Conservation (phyloP, 2,888 invertebrate genomes). For the Lepeophtheirus nordmannii region DNA sequence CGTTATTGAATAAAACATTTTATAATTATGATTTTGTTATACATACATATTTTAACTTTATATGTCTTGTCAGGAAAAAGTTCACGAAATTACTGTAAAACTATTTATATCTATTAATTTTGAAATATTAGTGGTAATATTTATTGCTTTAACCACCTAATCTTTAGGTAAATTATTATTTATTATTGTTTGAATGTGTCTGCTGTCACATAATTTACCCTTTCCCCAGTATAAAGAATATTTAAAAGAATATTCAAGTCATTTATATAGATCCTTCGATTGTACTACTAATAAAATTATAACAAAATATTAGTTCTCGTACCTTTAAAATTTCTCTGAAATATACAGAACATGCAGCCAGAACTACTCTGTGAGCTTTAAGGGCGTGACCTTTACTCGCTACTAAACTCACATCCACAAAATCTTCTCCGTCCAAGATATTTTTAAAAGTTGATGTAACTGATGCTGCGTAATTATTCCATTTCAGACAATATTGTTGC, state of each 20-base stretch:
- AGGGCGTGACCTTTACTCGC: constrained; percentile 19
- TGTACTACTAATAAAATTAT: too few relatives aligned
- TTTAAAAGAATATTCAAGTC: not conserved
- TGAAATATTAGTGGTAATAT: not conserved
- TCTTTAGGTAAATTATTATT: not conserved
- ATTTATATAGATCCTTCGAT: too few relatives aligned
- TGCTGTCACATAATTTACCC: not conserved
- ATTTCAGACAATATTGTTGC: constrained; percentile 23
- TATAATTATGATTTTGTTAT: too few relatives aligned
- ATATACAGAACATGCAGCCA: constrained; percentile 20
- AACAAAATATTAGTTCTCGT: not conserved
- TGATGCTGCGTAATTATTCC: constrained; percentile 24
- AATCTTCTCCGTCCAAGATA: constrained; percentile 24
- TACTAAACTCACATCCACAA: constrained; percentile 24
- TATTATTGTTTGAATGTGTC: not conserved
- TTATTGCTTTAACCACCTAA: not conserved
- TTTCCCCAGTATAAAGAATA: not conserved
- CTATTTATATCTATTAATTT: too few relatives aligned
- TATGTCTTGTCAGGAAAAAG: too few relatives aligned
- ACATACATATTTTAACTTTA: too few relatives aligned
- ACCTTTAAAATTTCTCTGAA: constrained; percentile 18
- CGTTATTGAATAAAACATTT: too few relatives aligned
- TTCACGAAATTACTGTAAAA: too few relatives aligned
- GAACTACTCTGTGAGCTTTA: constrained; percentile 24
- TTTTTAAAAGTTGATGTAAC: constrained; percentile 22